Conservation (phyloP, 2,113 vertebrate species). For the Penelope pileata region DNA sequence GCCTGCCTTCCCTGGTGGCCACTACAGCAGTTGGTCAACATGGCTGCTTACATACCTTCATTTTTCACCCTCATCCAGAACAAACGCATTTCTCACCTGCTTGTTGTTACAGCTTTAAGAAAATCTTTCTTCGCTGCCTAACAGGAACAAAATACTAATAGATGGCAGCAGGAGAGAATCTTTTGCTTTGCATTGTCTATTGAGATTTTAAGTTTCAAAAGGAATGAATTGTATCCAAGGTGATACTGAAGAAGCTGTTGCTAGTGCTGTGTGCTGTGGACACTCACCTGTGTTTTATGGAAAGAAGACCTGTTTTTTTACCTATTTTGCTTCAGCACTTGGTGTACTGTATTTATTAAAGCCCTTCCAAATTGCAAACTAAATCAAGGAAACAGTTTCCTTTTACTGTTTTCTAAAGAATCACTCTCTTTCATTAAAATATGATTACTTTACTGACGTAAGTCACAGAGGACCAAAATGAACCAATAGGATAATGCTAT, state of each 20-base stretch:
- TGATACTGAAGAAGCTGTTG: neutral
- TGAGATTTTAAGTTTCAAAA: neutral
- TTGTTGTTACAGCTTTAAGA: neutral
- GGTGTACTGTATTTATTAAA: constrained; percentile 47
- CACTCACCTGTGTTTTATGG: neutral
- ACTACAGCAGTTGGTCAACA: neutral
- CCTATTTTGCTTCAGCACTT: neutral
- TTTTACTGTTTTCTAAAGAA: constrained; percentile 39
- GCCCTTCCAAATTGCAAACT: constrained; percentile 44
- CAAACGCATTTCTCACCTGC: neutral
- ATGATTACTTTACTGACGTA: neutral
- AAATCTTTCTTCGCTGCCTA: neutral
- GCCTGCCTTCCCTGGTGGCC: neutral
- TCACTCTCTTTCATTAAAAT: constrained; percentile 36
- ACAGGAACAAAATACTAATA: neutral
- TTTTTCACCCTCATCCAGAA: neutral
- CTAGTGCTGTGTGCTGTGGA: neutral
- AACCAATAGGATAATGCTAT: neutral
- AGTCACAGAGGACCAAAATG: neutral
- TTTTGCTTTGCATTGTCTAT: neutral
- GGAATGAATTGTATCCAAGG: neutral
- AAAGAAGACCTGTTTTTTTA: neutral
- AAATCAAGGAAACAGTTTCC: constrained; percentile 9
- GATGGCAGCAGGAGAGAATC: neutral
- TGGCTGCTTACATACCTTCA: neutral